These are phyloP conservation scores for Thera britannica DNA, from an alignment of 2,888 invertebrate species.

Conservation along the genomic window DNA sequence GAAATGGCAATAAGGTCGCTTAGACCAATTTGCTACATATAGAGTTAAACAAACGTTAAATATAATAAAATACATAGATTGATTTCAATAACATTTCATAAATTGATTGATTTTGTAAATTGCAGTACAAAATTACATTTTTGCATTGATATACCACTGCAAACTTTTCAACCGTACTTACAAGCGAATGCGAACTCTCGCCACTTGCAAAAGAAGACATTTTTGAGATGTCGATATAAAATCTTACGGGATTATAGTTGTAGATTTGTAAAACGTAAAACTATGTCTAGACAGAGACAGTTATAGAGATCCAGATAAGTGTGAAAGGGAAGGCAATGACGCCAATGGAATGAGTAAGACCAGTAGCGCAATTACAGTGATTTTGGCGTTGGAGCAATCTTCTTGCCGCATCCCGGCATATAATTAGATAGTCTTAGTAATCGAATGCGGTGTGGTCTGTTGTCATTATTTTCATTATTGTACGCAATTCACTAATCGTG, in stretches of 20 bases:
- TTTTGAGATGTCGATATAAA: slow-evolving; percentile 3
- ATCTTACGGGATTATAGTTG: slow-evolving; percentile 12
- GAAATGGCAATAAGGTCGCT: too few species aligned
- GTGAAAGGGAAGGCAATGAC: slow-evolving; percentile 64
- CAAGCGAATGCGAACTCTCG: slow-evolving; percentile 18
- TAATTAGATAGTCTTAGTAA: slow-evolving; percentile 77
- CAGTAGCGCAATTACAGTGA: slow-evolving; percentile 80
- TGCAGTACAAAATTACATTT: slow-evolving; percentile 31
- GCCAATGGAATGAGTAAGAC: slow-evolving; percentile 72
- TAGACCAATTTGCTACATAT: too few species aligned
- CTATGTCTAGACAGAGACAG: slow-evolving; percentile 55
- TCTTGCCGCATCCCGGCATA: slow-evolving; percentile 59
- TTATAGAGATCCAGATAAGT: slow-evolving; percentile 44
- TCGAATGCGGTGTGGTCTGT: slow-evolving; percentile 74
- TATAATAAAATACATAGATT: neutral
- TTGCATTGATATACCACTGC: slow-evolving; percentile 32
- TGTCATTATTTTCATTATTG: slow-evolving; percentile 77
- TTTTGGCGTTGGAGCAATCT: slow-evolving; percentile 70
- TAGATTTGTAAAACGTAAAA: slow-evolving; percentile 50
- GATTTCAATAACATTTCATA: neutral
- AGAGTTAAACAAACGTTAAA: too few species aligned
- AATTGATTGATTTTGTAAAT: slow-evolving; percentile 22
- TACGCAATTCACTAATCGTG: slow-evolving; percentile 66
- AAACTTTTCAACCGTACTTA: slow-evolving; percentile 9
- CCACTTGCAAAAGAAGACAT: slow-evolving; percentile 6